phyloP scores from a whole-genome alignment of 2,113 vertebrate species.

The Petroica traversi region DNA sequence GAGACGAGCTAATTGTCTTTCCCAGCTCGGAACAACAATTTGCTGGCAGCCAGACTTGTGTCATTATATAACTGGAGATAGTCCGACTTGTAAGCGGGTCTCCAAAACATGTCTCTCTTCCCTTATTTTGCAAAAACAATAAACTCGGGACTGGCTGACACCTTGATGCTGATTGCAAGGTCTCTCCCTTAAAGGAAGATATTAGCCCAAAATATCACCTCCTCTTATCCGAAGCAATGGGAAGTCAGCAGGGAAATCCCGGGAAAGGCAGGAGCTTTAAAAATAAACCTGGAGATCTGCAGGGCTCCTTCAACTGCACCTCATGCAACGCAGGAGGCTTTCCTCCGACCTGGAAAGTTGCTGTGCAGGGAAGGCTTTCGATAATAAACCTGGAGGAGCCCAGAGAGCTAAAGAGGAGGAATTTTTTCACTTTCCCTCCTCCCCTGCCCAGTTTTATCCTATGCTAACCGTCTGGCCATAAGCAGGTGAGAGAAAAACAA shows the following conservation, averaged over 20 bases:
- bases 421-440: neutral
- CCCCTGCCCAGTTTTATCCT: neutral
- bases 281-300: neutral
- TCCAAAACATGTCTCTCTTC: constrained; percentile 12
- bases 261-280: neutral
- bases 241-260: neutral
- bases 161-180: neutral
- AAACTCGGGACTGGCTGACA: neutral
- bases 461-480: neutral
- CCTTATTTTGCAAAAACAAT: constrained; percentile 47
- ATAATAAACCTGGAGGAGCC: neutral
- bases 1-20: constrained; percentile 62
- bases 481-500: neutral
- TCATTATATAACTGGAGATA: constrained; percentile 69
- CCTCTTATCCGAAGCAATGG: neutral
- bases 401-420: neutral
- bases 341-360: neutral
- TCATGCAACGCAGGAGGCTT: neutral
- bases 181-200: neutral
- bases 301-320: neutral
- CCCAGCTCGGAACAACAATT: constrained; percentile 37
- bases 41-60: constrained; percentile 58
- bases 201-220: neutral
- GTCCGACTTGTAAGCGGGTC: constrained; percentile 52
- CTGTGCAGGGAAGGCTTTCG: neutral